Base-by-base conservation (phyloP, 1,140 invertebrate species). In the Leptopilina clavipes region DNA sequence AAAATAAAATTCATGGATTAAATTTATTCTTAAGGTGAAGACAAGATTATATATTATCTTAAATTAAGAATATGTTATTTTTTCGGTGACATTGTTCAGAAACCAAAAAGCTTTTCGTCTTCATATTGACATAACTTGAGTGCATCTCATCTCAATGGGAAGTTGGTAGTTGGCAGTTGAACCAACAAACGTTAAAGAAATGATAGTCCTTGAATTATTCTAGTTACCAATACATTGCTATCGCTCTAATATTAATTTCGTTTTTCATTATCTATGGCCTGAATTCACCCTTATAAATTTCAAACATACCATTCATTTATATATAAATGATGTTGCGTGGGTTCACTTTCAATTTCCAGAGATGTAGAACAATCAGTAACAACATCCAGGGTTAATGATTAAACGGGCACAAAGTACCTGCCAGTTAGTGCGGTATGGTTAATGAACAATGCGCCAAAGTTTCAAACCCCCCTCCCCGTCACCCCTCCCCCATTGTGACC, bases 331-430 rank as follows among this genome's bases (percentile, higher is more conserved):
- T 65, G 59, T 22, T 65, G 59, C 14, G 59, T 65, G 25, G 22
- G 59, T 65, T 37, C 59, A 65, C 25, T 37, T 65, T 65, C 25
- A 65, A 65, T 65, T 65, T 31, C 25, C 59, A 3, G 59, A 6
- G 59, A 65, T 65, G 59, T 65, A 65, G 59, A 65, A 65, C 59
- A 65, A 65, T 65, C 59, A 65, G 59, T 31, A 65, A 31, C 3
- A 65, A 31, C 37, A 40, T 40, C 37, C 59, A 65, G 59, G 59
- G 59, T 65, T 65, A 65, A 65, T 65, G 22, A 31, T 65, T 65
- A 65, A 65, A 65, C 25, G 59, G 25, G 59, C 59, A 65, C 59
- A 65, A 65, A 65, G 59, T 65, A 65, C 59, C 59, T 65, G 59
- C 12, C 59, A 65, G 22, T 31, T 65, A 25, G 59, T 37, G 22